These are phyloP conservation scores for Idaea straminata DNA, from an alignment of 2,888 invertebrate genomes.

Conservation along the genomic window DNA sequence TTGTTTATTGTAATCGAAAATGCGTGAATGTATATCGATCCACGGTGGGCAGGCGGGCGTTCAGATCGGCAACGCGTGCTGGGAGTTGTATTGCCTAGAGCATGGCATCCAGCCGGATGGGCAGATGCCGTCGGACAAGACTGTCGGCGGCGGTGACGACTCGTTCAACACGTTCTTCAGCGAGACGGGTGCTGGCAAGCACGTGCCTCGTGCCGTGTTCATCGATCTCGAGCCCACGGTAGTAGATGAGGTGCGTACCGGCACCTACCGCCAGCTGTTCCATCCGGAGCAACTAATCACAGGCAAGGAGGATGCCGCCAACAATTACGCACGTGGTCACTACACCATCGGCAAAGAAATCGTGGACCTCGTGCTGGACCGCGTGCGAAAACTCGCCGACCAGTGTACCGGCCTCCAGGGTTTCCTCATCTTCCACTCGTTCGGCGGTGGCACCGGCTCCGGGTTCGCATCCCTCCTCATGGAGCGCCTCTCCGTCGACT, in stretches of 20 bases:
- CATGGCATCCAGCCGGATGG: slow-evolving; percentile 92
- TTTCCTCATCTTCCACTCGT: slow-evolving; percentile 96
- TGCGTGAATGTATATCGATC: slow-evolving; percentile 76
- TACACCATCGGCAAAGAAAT: slow-evolving; percentile 98
- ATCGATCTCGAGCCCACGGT: slow-evolving; percentile 98
- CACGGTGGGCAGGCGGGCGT: slow-evolving; percentile 82
- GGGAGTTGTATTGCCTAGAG: slow-evolving; percentile 91
- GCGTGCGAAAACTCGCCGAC: slow-evolving; percentile 91
- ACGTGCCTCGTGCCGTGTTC: slow-evolving; percentile 96
- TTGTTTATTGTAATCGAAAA: slow-evolving; percentile 37
- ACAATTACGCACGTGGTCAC: slow-evolving; percentile 98
- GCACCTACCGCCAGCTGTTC: slow-evolving; percentile 96
- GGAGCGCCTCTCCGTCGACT: slow-evolving; percentile 97
- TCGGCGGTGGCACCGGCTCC: slow-evolving; percentile 95
- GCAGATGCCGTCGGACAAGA: slow-evolving; percentile 91
- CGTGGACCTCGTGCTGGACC: slow-evolving; percentile 92
- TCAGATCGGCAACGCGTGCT: slow-evolving; percentile 93
- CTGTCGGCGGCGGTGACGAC: slow-evolving; percentile 92
- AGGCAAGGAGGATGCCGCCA: slow-evolving; percentile 97
- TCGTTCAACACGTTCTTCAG: slow-evolving; percentile 97
- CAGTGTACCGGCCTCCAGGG: slow-evolving; percentile 95
- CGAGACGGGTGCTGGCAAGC: slow-evolving; percentile 97
- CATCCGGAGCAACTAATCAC: slow-evolving; percentile 98
- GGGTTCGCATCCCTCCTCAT: slow-evolving; percentile 96
- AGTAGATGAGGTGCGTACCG: slow-evolving; percentile 94